Base-by-base conservation (phyloP, 2,113 vertebrate species). In the Prionailurus viverrinus region DNA sequence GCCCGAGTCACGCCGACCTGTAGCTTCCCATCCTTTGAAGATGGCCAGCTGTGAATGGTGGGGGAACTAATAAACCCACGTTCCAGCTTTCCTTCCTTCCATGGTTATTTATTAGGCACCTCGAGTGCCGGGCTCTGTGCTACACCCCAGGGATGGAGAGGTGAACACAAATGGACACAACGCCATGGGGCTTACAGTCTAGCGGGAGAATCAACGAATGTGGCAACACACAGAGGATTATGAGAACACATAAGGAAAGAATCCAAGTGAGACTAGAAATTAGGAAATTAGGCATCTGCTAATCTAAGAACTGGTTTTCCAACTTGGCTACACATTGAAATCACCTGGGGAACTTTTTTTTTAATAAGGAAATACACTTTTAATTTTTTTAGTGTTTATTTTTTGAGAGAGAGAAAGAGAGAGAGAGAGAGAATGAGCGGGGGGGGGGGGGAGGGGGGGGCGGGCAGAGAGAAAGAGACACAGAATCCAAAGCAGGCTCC, bases 381-480 rank as follows among this genome's bases (percentile, higher is more conserved):
- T 61, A 61, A 61, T 61, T 61, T 25, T 61, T 61, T 61, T 61
- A 61, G 58, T 61, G 58, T 51, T 61, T 61, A 23, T 61, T 9
- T 61, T 61, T 23, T 61, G 19, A 23, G 58, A 61, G 58, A 61
- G 58, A 61, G 55, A 23, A 2, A 61, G 7, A 58, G 19, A 58
- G 55, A 58, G 21, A 61, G 21, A 61, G 58, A 61, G 58, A 61
- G 8, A 8, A 23, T 61, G 58, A 61, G 7, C 0, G 7, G 58
- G 21, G 58, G 3, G 23, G 21, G 21, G 0, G 21, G 58, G 3
- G 23, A 7, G 21, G 0, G 21, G 19, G 8, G 21, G 58, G 36
- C 36, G 36, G 19, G 8, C 7, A 61, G 55, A 8, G 55, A 58
- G 58, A 61, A 8, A 21, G 58, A 61, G 58, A 61, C 58, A 61